A percentile compares a stretch with the other conserved stretches of the same genome.
Conservation (phyloP, 2,888 invertebrate species). For the Diachrysia chrysitis region DNA sequence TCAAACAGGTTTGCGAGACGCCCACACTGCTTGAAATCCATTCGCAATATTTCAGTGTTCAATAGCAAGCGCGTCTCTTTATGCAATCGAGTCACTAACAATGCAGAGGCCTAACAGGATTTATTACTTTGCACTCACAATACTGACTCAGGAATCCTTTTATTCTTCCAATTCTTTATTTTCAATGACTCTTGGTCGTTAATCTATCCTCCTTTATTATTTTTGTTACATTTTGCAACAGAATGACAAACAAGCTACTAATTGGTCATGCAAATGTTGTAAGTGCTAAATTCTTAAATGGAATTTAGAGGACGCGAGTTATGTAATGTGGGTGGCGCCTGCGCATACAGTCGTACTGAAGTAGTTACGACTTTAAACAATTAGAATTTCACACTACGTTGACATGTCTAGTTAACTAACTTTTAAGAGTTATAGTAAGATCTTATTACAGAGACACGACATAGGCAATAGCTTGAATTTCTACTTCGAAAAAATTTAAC, state of each 20-base stretch:
- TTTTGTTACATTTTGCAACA: slow-evolving; percentile 45
- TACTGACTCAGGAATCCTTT: slow-evolving; percentile 30
- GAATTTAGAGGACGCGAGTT: slow-evolving; percentile 66
- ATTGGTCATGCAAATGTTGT: slow-evolving; percentile 61
- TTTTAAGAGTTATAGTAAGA: slow-evolving; percentile 11
- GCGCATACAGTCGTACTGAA: slow-evolving; percentile 40
- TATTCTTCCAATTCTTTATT: slow-evolving; percentile 16
- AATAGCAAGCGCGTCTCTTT: slow-evolving; percentile 23
- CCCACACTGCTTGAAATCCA: slow-evolving; percentile 28
- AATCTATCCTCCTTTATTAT: slow-evolving; percentile 22
- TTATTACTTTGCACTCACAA: slow-evolving; percentile 40
- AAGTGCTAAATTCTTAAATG: slow-evolving; percentile 61
- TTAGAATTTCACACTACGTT: slow-evolving; percentile 48
- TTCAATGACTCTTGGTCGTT: background rate
- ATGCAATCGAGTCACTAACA: slow-evolving; percentile 37
- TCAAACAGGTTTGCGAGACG: slow-evolving; percentile 13
- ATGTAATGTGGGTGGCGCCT: slow-evolving; percentile 59
- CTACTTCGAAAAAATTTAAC: too few species aligned
- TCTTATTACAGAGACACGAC: too few species aligned
- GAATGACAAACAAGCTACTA: slow-evolving; percentile 45
- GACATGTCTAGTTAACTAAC: slow-evolving; percentile 35
- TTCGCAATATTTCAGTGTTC: slow-evolving; percentile 32
- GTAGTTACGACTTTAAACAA: slow-evolving; percentile 28
- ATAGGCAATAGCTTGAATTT: too few species aligned
- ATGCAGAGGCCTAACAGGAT: slow-evolving; percentile 30